Evolutionary conservation across 1,140 invertebrate genomes (phyloP), one percentile per base, ranked within the genome.

Genomic region (Probaryconus sp.): DNA sequence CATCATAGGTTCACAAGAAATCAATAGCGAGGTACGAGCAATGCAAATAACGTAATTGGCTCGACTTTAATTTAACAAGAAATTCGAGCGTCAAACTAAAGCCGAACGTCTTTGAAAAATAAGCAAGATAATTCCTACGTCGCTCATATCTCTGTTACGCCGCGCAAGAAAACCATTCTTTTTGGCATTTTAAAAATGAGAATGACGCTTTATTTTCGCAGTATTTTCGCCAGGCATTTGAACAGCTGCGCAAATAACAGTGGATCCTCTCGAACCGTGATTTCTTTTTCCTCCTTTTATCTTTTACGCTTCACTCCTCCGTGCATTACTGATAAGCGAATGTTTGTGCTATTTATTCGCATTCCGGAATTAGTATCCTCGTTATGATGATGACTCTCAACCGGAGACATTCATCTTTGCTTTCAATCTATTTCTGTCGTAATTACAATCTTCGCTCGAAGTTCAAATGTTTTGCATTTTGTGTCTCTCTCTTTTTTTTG

Each of bases 201-300:
- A 60, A 70, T 69, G 80, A 78, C 79, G 72, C 56, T 70, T 61
- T 77, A 58, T 53, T 68, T 69, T 69, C 53, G 51, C 47, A 67
- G 76, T 82, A 81, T 83, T 83, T 83, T 82, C 78, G 77, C 80
- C n/a, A 75, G 71, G 40, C 78, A 75, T 81, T 83, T 83, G 80
- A 81, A 83, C 82, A 83, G 82, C 82, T 83, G 82, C 76, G 81
- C 77, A 83, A 83, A 83, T 81, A 83, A 58, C 51, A 75, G 56
- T 65, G 50, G 38, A 76, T 48, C 63, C 37, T 72, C 61, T 45
- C 51, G 63, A 37, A 65, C 48, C 53, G 75, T 73, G 79, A 82
- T 82, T 83, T 79, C 77, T 77, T 47, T 56, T 53, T 67, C 53
- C 26, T 40, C 42, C 28, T 43, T 63, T 58, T 69, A 47, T 71